These are phyloP conservation scores for Syritta pipiens DNA, from an alignment of 2,888 invertebrate species.

Conservation along the genomic window DNA sequence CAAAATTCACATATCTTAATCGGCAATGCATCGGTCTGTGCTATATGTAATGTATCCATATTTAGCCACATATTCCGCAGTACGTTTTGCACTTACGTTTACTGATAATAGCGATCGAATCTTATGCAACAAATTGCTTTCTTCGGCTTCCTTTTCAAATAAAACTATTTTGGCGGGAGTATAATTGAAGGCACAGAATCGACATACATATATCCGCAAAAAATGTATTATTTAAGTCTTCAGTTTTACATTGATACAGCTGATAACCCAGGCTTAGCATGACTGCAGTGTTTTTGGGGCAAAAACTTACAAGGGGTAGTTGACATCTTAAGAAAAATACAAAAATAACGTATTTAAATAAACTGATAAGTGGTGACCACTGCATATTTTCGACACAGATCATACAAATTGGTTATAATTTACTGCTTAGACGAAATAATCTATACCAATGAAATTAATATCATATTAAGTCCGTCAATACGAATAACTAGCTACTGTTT, in stretches of 20 bases:
- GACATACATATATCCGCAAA: slow-evolving; percentile 86
- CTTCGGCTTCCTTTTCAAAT: slow-evolving; percentile 86
- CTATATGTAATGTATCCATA: slow-evolving; percentile 80
- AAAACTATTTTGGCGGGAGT: slow-evolving; percentile 85
- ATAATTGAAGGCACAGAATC: slow-evolving; percentile 85
- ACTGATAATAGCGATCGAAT: slow-evolving; percentile 85
- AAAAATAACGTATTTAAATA: no score
- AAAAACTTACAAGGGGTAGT: slow-evolving; percentile 1
- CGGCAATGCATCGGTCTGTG: slow-evolving; percentile 86
- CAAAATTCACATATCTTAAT: slow-evolving; percentile 87
- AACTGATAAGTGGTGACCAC: no score
- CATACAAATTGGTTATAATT: no score
- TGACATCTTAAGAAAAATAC: neutral
- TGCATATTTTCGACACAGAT: no score
- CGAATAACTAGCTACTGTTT: no score
- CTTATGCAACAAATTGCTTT: slow-evolving; percentile 85
- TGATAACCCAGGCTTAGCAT: slow-evolving; percentile 75
- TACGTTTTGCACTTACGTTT: slow-evolving; percentile 81
- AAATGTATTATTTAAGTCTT: slow-evolving; percentile 84
- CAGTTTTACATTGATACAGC: slow-evolving; percentile 71
- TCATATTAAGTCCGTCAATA: no score
- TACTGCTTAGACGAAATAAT: no score
- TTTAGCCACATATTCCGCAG: neutral
- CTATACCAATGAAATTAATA: no score
- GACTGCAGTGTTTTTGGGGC: slow-evolving; percentile 70